Conservation (phyloP, 1,140 invertebrate species). For the Drosophila pseudoananassae region DNA sequence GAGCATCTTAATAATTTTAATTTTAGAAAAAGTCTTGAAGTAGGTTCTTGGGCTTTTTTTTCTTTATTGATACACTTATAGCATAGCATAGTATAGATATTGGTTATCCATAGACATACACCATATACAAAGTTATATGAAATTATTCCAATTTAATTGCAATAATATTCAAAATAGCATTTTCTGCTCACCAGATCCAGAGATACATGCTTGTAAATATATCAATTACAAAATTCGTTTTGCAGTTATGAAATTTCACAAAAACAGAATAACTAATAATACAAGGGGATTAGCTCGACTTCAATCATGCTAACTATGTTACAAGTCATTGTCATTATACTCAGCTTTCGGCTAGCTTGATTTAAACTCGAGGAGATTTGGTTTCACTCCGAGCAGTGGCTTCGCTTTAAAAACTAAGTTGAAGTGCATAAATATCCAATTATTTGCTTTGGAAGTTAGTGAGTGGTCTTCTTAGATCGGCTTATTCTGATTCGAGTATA, state of each 20-base stretch:
- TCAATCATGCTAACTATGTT: constrained; percentile 13
- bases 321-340: constrained; percentile 13
- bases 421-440: constrained; percentile 4
- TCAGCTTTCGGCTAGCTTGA: constrained; percentile 8
- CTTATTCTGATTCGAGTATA: constrained; percentile 16
- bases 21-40: not conserved
- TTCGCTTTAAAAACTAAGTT: constrained; percentile 28
- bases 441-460: constrained; percentile 27
- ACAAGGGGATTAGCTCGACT: constrained; percentile 10
- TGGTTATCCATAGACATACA: constrained; percentile 63
- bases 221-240: constrained; percentile 45
- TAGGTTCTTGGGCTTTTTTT: constrained; percentile 25
- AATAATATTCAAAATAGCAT: constrained; percentile 67
- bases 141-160: constrained; percentile 80
- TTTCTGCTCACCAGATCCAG: constrained; percentile 40
- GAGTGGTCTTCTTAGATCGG: constrained; percentile 12
- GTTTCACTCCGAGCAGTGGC: constrained; percentile 10
- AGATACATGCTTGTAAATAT: constrained; percentile 27
- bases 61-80: constrained; percentile 71
- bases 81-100: constrained; percentile 49
- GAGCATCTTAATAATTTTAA: not conserved
- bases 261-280: constrained; percentile 36
- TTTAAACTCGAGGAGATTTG: constrained; percentile 16
- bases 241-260: constrained; percentile 43
- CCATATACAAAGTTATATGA: constrained; percentile 69